These are phyloP conservation scores for Cephalotes varians DNA, from an alignment of 2,888 invertebrate species.

Conservation along the genomic window DNA sequence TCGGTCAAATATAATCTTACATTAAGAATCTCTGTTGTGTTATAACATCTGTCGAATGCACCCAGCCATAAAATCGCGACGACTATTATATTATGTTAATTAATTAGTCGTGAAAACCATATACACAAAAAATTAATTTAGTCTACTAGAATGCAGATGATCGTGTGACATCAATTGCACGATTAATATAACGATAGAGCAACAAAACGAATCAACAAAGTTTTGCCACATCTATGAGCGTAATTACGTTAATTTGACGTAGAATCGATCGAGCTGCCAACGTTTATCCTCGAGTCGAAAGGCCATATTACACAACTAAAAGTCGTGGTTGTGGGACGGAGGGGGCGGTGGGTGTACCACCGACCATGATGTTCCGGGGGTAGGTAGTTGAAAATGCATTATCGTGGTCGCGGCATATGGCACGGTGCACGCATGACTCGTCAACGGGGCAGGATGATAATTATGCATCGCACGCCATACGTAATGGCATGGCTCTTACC, in stretches of 20 bases:
- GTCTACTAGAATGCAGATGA: neutral
- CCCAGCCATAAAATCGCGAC: neutral
- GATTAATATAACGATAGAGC: neutral
- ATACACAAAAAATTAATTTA: neutral
- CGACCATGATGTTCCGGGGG: slow-evolving; percentile 61
- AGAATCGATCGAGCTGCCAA: slow-evolving; percentile 62
- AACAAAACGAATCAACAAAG: neutral
- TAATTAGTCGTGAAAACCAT: neutral
- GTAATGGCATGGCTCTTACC: slow-evolving; percentile 83
- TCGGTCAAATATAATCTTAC: neutral
- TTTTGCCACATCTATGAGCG: slow-evolving; percentile 7
- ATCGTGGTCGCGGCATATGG: slow-evolving; percentile 81
- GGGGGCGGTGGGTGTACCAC: slow-evolving; percentile 55
- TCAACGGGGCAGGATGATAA: slow-evolving; percentile 82
- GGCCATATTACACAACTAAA: slow-evolving; percentile 65
- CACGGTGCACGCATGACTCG: slow-evolving; percentile 84
- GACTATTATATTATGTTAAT: neutral
- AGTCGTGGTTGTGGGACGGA: slow-evolving; percentile 50
- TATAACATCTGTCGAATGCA: slow-evolving; percentile 26
- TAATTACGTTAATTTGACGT: slow-evolving; percentile 66
- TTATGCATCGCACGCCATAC: slow-evolving; percentile 85
- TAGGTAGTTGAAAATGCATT: slow-evolving; percentile 83
- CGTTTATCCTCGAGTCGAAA: slow-evolving; percentile 60
- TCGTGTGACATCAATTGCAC: neutral
- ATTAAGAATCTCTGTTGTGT: slow-evolving; percentile 10